Evolutionary conservation across 2,113 vertebrate species (phyloP), one percentile per base, ranked within the genome.

Genomic region (Odobenus rosmarus): DNA sequence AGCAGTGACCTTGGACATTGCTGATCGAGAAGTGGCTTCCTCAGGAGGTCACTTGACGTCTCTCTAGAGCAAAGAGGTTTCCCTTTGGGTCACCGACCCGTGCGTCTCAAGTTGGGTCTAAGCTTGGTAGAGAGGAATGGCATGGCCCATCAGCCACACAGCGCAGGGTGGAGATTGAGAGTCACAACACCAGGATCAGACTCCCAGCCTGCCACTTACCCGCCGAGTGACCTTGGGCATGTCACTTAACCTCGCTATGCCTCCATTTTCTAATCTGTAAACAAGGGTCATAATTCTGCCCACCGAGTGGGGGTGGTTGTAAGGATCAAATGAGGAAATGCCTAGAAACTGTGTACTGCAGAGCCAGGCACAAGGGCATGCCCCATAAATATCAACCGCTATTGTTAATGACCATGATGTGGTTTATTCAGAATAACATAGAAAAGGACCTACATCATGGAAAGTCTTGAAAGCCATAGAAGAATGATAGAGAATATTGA

Each of bases 401-500:
- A 57, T 69, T 9, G 74, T 33, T 53, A 39, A 67, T 36, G 71
- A 62, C 23, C 16, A 5, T n/a, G 26, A 77, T 51, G 46, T 67
- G 61, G 49, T 19, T 94, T 53, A 42, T 89, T 69, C 39, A 46
- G 53, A 86, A 89, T 79, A 83, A 77, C 10, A 59, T 28, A 26
- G 28, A 71, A 28, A 90, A 88, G 6, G 26, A 71, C 49, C 31
- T 62, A 76, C 9, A 55, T 19, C 51, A 16, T 51, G 74, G 51
- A 42, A 77, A 49, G 1, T 39, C 88, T 93, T 42, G 28, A 88
- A 85, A 85, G 3, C 12, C 4, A 31, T 49, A 53, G 33, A 62
- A 93, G 51, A 53, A 90, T 80, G 61, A 55, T 26, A 72, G 46
- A 76, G 19, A 79, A 67, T 61, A 88, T 5, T 72, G 49, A 81